Base-by-base conservation (phyloP, 2,888 invertebrate genomes). In the Spodoptera picta region DNA sequence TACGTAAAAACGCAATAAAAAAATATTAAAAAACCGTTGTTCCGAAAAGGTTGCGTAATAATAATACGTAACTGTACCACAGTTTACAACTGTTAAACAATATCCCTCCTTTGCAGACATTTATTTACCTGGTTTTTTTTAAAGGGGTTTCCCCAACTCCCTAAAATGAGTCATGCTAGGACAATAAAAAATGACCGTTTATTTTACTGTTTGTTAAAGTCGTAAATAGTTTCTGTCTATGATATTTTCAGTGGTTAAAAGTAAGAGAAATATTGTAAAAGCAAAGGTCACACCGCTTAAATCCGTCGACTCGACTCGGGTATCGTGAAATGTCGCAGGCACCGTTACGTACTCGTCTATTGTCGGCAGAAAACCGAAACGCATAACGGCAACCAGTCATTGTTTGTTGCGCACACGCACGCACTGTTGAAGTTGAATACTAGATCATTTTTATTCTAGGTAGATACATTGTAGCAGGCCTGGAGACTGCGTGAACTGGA, bases 241-340 rank as follows among this genome's bases (percentile, higher is more conserved):
- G 19, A 42, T n/a, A 52, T 12, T 6, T 24, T 27, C 12, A 44
- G 42, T 36, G 41, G n/a, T 23, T 36, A 41, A 45, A 47, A 43
- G 10, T 19, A 24, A 42, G 9, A 27, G 42, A 42, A 4, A 1
- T 42, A 60, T 27, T 53, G 49, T 50, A 45, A 19, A 1, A 42
- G 14, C 31, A 66, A 67, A 78, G 65, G 64, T 78, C 63, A 65
- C 24, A 41, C 65, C 53, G 42, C 54, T 74, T 68, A 56, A 65
- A 64, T 71, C 64, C 55, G 60, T 53, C 10, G 46, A 50, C 55
- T 45, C 19, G 61, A 49, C 47, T 54, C 42, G 63, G 36, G 69
- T 74, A 80, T 89, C 86, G 88, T 89, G 87, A 91, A 90, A 90
- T 92, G 90, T 92, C 90, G 84, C 84, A 69, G 73, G 72, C 84